Conservation (phyloP, 2,888 invertebrate species). For the Atherix ibis region DNA sequence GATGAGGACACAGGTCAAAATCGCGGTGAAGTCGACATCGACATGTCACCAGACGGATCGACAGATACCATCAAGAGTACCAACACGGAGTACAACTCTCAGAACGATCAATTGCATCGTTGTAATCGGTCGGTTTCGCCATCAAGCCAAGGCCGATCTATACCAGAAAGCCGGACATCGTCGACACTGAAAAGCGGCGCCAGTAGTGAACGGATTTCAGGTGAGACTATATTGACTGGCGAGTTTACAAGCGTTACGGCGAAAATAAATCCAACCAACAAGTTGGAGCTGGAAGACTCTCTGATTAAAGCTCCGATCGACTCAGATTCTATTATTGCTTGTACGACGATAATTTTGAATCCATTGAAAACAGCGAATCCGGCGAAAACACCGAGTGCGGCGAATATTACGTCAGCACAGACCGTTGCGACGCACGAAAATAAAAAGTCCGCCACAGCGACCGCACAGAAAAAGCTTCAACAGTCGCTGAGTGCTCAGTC, state of each 20-base stretch:
- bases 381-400: not conserved
- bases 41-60: constrained; percentile 49
- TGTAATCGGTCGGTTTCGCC: constrained; percentile 13
- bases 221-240: not conserved
- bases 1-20: constrained; percentile 39
- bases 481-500: too few species aligned
- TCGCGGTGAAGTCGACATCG: constrained; percentile 28
- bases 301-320: not conserved
- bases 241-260: not conserved
- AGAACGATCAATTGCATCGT: constrained; percentile 9
- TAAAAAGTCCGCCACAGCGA: not conserved
- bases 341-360: not conserved
- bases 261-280: not conserved
- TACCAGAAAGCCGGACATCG: constrained; percentile 22
- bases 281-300: too few species aligned
- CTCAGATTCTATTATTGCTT: not conserved
- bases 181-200: constrained; percentile 22
- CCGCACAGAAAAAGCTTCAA: too few species aligned
- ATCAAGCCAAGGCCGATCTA: constrained; percentile 20
- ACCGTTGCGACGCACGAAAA: not conserved
- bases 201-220: constrained; percentile 19
- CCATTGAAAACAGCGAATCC: not conserved
- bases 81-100: constrained; percentile 23
- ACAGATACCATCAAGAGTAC: constrained; percentile 38
- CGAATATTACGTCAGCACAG: not conserved